Evolutionary conservation across 2,888 invertebrate genomes (phyloP).

Genomic region (Amphipoea oculea): DNA sequence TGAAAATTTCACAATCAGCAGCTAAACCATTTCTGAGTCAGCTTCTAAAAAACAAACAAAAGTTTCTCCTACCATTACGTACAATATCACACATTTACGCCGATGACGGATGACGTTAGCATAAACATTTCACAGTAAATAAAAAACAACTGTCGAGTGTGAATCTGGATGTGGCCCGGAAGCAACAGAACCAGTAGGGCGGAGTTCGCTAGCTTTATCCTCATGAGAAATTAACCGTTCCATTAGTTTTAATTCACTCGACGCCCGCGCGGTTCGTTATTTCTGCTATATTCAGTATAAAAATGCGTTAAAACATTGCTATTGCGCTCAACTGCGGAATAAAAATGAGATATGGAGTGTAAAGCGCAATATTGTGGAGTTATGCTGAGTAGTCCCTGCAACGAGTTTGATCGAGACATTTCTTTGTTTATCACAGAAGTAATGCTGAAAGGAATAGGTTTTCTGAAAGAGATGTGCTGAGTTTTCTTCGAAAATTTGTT

Average conservation of each 20-base stretch:
- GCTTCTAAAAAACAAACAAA: slow-evolving; percentile 41
- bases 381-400: slow-evolving; percentile 59
- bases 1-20: slow-evolving; percentile 6
- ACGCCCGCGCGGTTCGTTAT: slow-evolving; percentile 85
- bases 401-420: slow-evolving; percentile 61
- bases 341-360: slow-evolving; percentile 77
- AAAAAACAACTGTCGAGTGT: slow-evolving; percentile 62
- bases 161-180: slow-evolving; percentile 58
- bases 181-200: slow-evolving; percentile 75
- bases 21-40: neutral
- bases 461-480: slow-evolving; percentile 3
- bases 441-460: slow-evolving; percentile 35
- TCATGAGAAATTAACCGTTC: slow-evolving; percentile 90
- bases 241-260: slow-evolving; percentile 90
- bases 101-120: slow-evolving; percentile 52
- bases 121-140: slow-evolving; percentile 62
- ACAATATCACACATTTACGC: slow-evolving; percentile 54
- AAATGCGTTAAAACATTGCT: slow-evolving; percentile 83
- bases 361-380: slow-evolving; percentile 70
- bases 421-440: slow-evolving; percentile 37
- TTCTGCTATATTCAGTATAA: slow-evolving; percentile 84
- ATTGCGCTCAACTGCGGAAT: slow-evolving; percentile 76
- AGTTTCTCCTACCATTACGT: slow-evolving; percentile 32
- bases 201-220: slow-evolving; percentile 83
- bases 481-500: slow-evolving; percentile 5